phyloP scores from a whole-genome alignment of 2,797 vertebrate species.

The Masticophis lateralis region DNA sequence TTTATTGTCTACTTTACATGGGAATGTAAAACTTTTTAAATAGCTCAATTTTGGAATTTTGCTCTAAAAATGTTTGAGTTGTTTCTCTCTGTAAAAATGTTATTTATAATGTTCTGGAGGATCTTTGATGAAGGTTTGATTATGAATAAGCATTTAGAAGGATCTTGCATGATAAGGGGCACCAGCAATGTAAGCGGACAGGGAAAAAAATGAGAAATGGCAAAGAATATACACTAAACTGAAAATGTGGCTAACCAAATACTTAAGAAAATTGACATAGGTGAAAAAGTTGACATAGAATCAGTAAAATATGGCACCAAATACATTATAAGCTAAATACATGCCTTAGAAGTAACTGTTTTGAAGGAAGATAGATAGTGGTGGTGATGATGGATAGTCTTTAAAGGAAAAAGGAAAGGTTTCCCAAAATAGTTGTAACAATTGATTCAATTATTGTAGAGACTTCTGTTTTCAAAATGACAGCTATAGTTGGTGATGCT shows the following conservation, averaged over 20 bases:
- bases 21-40: not conserved
- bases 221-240: not conserved
- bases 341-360: not conserved
- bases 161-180: not conserved
- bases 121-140: not conserved
- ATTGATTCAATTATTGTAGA: not conserved
- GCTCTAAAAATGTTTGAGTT: not conserved
- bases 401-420: not conserved
- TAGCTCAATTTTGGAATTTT: not conserved
- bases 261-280: not conserved
- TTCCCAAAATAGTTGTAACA: not conserved
- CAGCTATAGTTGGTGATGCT: not conserved
- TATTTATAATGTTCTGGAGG: not conserved
- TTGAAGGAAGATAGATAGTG: not conserved
- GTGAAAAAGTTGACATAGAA: not conserved
- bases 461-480: not conserved
- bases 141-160: not conserved
- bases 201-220: not conserved
- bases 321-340: not conserved
- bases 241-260: not conserved
- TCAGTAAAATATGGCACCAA: not conserved
- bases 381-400: not conserved
- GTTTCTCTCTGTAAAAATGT: not conserved
- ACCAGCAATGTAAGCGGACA: not conserved
- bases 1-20: not conserved